Evolutionary conservation across 2,113 vertebrate genomes (phyloP).

Genomic region (Poeciliopsis occidentalis): DNA sequence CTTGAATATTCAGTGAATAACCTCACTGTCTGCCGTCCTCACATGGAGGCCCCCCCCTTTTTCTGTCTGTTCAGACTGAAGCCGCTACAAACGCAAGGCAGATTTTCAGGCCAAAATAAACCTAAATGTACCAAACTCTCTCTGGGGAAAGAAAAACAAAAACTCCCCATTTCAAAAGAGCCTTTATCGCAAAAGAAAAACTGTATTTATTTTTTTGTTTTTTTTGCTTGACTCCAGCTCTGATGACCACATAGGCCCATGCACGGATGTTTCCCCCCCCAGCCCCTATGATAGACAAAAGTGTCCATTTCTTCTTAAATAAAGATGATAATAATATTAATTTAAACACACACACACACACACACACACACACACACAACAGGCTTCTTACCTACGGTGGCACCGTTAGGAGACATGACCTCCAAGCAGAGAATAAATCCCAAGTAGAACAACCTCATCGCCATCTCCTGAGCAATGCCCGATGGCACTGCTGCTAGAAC

Average conservation of each 20-base stretch:
- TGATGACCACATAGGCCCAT: constrained; percentile 55
- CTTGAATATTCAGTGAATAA: constrained; percentile 53
- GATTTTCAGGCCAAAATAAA: constrained; percentile 36
- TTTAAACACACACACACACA: constrained; percentile 5
- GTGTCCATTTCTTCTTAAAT: constrained; percentile 47
- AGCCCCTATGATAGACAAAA: constrained; percentile 11
- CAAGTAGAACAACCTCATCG: constrained; percentile 75
- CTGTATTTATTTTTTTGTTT: constrained; percentile 1
- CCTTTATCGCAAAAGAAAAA: constrained; percentile 16
- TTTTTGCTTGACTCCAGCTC: constrained; percentile 43
- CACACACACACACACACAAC: constrained; percentile 39
- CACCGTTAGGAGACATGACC: constrained; percentile 70
- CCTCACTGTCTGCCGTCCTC: constrained; percentile 48
- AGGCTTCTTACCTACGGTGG: constrained; percentile 75
- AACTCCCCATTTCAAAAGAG: neutral
- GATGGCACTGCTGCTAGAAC: constrained; percentile 68
- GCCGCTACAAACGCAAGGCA: constrained; percentile 23
- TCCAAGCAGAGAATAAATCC: constrained; percentile 75
- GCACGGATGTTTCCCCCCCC: constrained; percentile 57
- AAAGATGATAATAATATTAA: neutral
- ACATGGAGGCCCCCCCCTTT: constrained; percentile 42
- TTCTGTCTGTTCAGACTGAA: constrained; percentile 51
- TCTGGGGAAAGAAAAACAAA: constrained; percentile 12
- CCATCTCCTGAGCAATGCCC: constrained; percentile 78
- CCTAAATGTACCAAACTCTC: constrained; percentile 29